phyloP scores from a whole-genome alignment of 2,113 vertebrate species.

The Meriones unguiculatus region DNA sequence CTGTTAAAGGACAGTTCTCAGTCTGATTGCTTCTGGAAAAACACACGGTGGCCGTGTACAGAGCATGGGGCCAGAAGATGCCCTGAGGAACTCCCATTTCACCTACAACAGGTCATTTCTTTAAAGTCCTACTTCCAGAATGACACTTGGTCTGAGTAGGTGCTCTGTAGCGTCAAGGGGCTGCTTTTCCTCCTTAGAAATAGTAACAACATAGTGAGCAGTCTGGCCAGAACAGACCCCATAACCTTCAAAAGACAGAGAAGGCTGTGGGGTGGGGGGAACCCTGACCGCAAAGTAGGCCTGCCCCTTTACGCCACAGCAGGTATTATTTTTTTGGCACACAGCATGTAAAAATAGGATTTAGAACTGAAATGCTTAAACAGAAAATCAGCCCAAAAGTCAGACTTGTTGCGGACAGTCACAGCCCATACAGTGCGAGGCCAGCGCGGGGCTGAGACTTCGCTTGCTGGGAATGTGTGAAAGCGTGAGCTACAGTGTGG shows the following conservation, averaged over 20 bases:
- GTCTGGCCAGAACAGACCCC: neutral
- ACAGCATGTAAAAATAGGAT: constrained; percentile 59
- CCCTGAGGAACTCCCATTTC: neutral
- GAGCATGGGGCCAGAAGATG: neutral
- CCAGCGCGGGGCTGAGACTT: neutral
- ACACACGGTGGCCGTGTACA: fast-evolving
- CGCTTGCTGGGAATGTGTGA: constrained; percentile 23
- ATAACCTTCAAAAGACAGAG: neutral
- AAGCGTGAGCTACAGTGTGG: neutral
- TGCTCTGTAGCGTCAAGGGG: neutral
- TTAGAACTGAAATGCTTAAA: constrained; percentile 1
- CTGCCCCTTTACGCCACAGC: neutral
- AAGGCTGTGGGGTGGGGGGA: neutral
- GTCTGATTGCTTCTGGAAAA: neutral
- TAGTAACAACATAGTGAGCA: neutral
- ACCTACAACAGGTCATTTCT: neutral
- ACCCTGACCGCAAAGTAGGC: neutral
- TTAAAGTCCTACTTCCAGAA: neutral
- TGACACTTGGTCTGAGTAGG: neutral
- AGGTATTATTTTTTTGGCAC: constrained; percentile 68
- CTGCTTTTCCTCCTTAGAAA: neutral
- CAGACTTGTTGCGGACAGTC: neutral
- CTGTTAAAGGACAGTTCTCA: neutral
- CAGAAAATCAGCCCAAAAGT: neutral
- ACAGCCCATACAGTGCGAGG: neutral